Evolutionary conservation across 2,113 vertebrate genomes (phyloP).

Genomic region (Arothron firmamentum): DNA sequence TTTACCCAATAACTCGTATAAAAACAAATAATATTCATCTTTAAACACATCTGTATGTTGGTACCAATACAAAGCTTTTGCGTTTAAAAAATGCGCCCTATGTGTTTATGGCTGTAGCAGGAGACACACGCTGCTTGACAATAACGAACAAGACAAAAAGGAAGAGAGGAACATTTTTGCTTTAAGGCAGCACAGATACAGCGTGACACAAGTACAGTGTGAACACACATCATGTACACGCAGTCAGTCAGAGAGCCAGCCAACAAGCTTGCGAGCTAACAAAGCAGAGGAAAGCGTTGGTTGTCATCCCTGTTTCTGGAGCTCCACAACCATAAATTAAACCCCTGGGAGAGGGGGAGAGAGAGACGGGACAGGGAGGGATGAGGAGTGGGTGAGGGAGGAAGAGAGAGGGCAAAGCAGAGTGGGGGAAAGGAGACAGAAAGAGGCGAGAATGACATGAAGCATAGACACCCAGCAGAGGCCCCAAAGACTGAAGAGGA

Average conservation of each 20-base stretch:
- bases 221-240: conserved; percentile 20
- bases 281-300: conserved; percentile 62
- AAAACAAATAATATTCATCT: conserved; percentile 9
- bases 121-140: conserved; percentile 12
- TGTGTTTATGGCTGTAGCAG: neutral
- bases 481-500: conserved; percentile 54
- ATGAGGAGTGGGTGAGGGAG: conserved; percentile 48
- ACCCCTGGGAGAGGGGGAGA: conserved; percentile 58
- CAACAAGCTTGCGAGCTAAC: conserved; percentile 52
- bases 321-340: conserved; percentile 71
- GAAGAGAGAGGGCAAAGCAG: conserved; percentile 33
- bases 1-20: neutral
- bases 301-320: conserved; percentile 59
- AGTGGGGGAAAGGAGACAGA: conserved; percentile 43
- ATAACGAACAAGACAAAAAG: conserved; percentile 22
- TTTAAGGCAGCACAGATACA: conserved; percentile 19
- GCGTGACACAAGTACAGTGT: conserved; percentile 2
- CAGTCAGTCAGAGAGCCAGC: conserved; percentile 38
- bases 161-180: conserved; percentile 10
- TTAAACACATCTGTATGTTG: conserved; percentile 9
- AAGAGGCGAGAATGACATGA: conserved; percentile 37
- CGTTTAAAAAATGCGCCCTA: neutral
- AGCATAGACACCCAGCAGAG: conserved; percentile 45
- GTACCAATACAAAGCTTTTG: neutral
- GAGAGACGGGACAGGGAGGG: conserved; percentile 45